These are phyloP conservation scores for Helicorthomorpha holstii DNA, from an alignment of 1,140 invertebrate genomes.

Conservation along the genomic window DNA sequence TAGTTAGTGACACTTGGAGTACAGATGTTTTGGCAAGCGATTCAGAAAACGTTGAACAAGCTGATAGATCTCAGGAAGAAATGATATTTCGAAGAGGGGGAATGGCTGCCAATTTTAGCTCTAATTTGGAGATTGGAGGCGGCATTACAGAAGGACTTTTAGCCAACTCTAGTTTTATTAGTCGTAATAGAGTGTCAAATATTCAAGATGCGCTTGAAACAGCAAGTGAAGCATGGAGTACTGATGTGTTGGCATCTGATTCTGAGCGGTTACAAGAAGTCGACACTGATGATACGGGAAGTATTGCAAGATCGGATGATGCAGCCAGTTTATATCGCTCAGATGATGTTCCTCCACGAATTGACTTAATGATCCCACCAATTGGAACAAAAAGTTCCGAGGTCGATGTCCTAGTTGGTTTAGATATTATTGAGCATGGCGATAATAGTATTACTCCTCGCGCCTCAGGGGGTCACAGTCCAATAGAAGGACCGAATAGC, in stretches of 20 bases:
- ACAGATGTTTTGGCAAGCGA: slow-evolving; percentile 90
- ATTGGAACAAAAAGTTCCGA: slow-evolving; percentile 7
- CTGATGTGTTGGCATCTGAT: slow-evolving; percentile 86
- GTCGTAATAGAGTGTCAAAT: neutral
- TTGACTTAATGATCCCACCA: slow-evolving; percentile 29
- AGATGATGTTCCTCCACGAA: slow-evolving; percentile 34
- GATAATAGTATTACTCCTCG: slow-evolving; percentile 10
- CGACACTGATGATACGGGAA: slow-evolving; percentile 59
- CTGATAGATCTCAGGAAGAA: slow-evolving; percentile 23
- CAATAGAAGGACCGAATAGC: slow-evolving; percentile 1
- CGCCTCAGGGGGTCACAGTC: slow-evolving; percentile 5
- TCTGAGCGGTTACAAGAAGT: slow-evolving; percentile 80
- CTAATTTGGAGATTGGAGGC: neutral
- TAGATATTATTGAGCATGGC: slow-evolving; percentile 7
- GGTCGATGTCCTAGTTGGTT: slow-evolving; percentile 6
- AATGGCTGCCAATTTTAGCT: slow-evolving; percentile 16
- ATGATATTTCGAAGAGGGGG: no score
- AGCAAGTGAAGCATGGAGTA: slow-evolving; percentile 91
- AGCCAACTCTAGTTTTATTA: neutral
- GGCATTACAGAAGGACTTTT: neutral
- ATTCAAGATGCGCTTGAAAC: slow-evolving; percentile 62
- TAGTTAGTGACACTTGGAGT: slow-evolving; percentile 94
- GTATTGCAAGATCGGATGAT: slow-evolving; percentile 56
- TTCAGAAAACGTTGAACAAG: slow-evolving; percentile 54
- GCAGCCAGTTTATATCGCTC: slow-evolving; percentile 27